A percentile compares a stretch with the other conserved stretches of the same genome.
phyloP scores from a whole-genome alignment of 2,113 vertebrate species.

The Triplophysa tibetana region DNA sequence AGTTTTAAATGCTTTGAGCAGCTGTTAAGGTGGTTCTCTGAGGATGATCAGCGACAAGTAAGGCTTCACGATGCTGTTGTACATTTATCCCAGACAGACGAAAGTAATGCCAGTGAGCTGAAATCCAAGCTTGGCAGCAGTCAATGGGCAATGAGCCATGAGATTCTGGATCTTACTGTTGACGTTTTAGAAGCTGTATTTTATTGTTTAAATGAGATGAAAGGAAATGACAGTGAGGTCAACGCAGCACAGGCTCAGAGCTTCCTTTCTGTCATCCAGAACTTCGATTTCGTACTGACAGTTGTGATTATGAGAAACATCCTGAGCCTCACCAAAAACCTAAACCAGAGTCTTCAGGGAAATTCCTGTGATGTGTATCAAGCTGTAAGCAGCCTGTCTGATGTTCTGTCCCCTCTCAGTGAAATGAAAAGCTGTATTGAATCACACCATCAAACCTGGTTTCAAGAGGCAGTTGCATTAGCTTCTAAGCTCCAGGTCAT shows the following conservation, averaged over 20 bases:
- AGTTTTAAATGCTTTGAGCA: conserved; percentile 60
- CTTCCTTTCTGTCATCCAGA: conserved; percentile 64
- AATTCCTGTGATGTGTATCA: conserved; percentile 73
- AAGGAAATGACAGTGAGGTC: conserved; percentile 52
- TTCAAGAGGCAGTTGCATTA: conserved; percentile 69
- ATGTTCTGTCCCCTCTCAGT: conserved; percentile 63
- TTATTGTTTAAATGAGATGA: conserved; percentile 70
- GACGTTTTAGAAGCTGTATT: conserved; percentile 67
- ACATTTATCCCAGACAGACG: conserved; percentile 64
- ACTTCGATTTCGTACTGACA: conserved; percentile 75
- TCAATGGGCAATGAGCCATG: conserved; percentile 75
- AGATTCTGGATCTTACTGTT: conserved; percentile 68
- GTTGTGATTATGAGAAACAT: conserved; percentile 72
- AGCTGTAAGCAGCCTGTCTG: conserved; percentile 66
- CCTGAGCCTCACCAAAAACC: conserved; percentile 62
- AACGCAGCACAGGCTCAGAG: conserved; percentile 61
- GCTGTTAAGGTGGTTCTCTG: conserved; percentile 71
- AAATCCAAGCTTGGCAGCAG: conserved; percentile 68
- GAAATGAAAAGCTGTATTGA: conserved; percentile 66
- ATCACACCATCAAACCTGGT: conserved; percentile 71
- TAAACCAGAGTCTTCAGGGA: conserved; percentile 72
- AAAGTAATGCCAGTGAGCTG: conserved; percentile 69
- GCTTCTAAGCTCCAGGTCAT: conserved; percentile 68
- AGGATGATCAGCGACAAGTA: conserved; percentile 64
- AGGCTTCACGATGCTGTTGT: conserved; percentile 70